These are phyloP conservation scores for Macaria liturata DNA, from an alignment of 2,888 invertebrate genomes.

Conservation along the genomic window DNA sequence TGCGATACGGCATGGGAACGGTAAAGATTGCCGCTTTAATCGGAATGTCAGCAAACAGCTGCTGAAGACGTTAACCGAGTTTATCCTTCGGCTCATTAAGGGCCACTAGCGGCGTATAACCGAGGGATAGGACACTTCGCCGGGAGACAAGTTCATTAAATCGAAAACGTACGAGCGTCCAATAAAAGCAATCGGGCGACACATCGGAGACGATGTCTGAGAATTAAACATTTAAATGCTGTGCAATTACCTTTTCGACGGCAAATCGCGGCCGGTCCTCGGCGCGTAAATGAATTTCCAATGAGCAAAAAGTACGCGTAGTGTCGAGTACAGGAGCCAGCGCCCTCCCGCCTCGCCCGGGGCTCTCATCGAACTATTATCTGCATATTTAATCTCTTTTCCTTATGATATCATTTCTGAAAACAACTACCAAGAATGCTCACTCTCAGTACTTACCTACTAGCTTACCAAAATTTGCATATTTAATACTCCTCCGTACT, in stretches of 20 bases:
- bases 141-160: slow-evolving; percentile 61
- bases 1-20: slow-evolving; percentile 34
- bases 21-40: slow-evolving; percentile 43
- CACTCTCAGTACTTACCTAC: too few species aligned
- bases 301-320: slow-evolving; percentile 55
- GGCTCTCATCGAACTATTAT: slow-evolving; percentile 5
- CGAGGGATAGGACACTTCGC: slow-evolving; percentile 38
- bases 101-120: slow-evolving; percentile 43
- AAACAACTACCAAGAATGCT: neutral
- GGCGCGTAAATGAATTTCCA: slow-evolving; percentile 62
- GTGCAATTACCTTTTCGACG: slow-evolving; percentile 65
- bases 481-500: too few species aligned
- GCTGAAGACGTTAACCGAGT: slow-evolving; percentile 48
- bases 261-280: slow-evolving; percentile 60
- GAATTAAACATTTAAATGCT: slow-evolving; percentile 66
- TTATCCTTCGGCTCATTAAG: slow-evolving; percentile 50
- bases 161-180: slow-evolving; percentile 46
- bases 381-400: slow-evolving; percentile 6
- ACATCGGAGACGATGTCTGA: slow-evolving; percentile 54
- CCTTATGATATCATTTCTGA: slow-evolving; percentile 1
- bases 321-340: slow-evolving; percentile 16
- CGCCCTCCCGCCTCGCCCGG: slow-evolving; percentile 6
- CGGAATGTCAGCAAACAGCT: slow-evolving; percentile 47
- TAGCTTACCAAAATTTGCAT: neutral
- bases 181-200: slow-evolving; percentile 60